Evolutionary conservation across 2,113 vertebrate species (phyloP).

Genomic region (Varanus salvator): DNA sequence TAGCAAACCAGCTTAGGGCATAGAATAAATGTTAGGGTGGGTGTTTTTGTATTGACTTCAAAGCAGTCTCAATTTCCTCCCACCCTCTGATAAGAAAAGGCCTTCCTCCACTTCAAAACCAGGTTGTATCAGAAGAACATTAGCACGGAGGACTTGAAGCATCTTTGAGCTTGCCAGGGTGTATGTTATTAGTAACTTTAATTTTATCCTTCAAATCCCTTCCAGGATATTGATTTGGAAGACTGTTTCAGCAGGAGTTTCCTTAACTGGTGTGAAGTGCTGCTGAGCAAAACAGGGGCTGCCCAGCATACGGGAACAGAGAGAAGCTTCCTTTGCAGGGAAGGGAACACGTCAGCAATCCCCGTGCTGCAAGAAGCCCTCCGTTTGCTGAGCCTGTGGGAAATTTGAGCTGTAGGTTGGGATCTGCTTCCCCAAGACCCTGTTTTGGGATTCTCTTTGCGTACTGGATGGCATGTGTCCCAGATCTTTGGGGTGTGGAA

Average conservation of each 20-base stretch:
- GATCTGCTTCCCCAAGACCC: neutral
- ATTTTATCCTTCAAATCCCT: neutral
- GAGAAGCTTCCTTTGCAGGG: neutral
- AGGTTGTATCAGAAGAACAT: neutral
- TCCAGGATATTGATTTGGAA: neutral
- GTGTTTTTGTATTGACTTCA: too few species aligned
- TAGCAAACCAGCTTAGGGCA: too few species aligned
- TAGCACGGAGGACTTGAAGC: neutral
- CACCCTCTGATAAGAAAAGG: neutral
- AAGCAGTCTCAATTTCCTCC: neutral
- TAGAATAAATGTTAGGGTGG: too few species aligned
- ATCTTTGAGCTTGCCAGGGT: neutral
- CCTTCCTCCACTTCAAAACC: neutral
- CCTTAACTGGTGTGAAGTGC: neutral
- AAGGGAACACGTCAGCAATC: slow-evolving; percentile 7
- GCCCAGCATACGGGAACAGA: neutral
- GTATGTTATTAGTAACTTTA: too few species aligned
- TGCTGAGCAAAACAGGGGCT: neutral
- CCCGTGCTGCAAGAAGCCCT: neutral
- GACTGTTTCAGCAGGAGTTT: neutral
- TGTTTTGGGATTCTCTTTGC: neutral
- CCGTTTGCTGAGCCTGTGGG: neutral
- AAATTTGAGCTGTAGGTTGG: neutral
- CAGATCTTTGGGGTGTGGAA: neutral
- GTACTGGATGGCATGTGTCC: neutral